Percentiles rank a stretch among this genome's conserved stretches.
Conservation (phyloP, 2,888 invertebrate genomes). For the Caenorhabditis sp. region DNA sequence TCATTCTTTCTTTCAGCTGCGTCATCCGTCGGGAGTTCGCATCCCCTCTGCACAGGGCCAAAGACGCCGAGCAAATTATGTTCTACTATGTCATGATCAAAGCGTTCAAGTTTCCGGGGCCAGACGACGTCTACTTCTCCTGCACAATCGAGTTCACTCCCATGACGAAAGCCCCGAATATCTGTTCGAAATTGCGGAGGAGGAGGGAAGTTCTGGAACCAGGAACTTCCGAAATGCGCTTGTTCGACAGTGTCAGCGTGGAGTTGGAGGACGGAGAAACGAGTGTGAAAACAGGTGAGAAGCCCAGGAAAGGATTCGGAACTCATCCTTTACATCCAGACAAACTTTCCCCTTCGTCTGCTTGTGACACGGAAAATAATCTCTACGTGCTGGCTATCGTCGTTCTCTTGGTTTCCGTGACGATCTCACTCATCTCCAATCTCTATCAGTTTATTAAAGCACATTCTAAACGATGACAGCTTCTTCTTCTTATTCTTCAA, state of each 20-base stretch:
- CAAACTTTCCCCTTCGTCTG: neutral
- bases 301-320: neutral
- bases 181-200: conserved; percentile 51
- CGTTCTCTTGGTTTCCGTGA: conserved; percentile 22
- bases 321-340: conserved; percentile 23
- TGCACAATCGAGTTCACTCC: conserved; percentile 78
- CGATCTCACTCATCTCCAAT: conserved; percentile 47
- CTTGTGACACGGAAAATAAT: conserved; percentile 22
- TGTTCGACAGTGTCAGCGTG: conserved; percentile 71
- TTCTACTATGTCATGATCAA: conserved; percentile 62
- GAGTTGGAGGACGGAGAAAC: conserved; percentile 51
- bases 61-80: conserved; percentile 55
- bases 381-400: conserved; percentile 30
- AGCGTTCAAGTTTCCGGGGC: conserved; percentile 76
- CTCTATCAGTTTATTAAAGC: conserved; percentile 48
- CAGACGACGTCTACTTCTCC: conserved; percentile 78
- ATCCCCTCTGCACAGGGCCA: conserved; percentile 65
- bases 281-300: conserved; percentile 18
- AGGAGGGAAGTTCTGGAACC: conserved; percentile 29
- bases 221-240: conserved; percentile 50
- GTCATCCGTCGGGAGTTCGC: conserved; percentile 73
- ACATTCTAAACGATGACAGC: conserved; percentile 37
- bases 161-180: conserved; percentile 65
- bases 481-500: neutral
- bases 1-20: conserved; percentile 67